These are phyloP conservation scores for Epinotia demarniana DNA, from an alignment of 2,888 invertebrate genomes.

Conservation along the genomic window DNA sequence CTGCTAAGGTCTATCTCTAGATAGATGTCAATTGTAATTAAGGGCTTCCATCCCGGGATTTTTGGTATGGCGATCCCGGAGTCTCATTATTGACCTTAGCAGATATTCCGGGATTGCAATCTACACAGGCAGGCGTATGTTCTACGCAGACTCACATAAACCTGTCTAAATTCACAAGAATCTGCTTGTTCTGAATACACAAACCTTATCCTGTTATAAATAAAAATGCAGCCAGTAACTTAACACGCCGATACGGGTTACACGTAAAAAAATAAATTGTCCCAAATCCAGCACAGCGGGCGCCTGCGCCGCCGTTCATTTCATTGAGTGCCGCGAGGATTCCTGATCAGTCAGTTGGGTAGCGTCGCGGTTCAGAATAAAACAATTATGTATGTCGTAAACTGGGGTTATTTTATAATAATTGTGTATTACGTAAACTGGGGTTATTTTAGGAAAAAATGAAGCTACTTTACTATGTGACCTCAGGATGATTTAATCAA, in stretches of 20 bases:
- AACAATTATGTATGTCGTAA: neutral
- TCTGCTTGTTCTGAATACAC: conserved; percentile 27
- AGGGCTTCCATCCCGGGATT: neutral
- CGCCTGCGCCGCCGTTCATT: conserved; percentile 61
- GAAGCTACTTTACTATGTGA: too few relatives aligned
- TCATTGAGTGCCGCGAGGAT: conserved; percentile 66
- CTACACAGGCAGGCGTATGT: neutral
- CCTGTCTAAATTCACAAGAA: neutral
- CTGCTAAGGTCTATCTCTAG: too few relatives aligned
- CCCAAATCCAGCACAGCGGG: conserved; percentile 42
- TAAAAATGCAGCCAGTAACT: conserved; percentile 33
- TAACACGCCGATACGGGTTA: conserved; percentile 26
- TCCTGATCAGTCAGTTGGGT: conserved; percentile 46
- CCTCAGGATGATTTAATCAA: too few relatives aligned
- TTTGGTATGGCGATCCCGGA: too few relatives aligned
- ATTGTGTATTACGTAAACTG: too few relatives aligned
- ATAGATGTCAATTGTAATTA: too few relatives aligned
- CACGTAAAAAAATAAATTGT: conserved; percentile 41
- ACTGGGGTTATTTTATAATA: too few relatives aligned
- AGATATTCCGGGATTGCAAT: neutral
- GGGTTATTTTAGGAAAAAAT: too few relatives aligned
- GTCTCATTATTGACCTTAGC: too few relatives aligned
- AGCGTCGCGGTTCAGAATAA: conserved; percentile 19
- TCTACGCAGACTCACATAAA: neutral
- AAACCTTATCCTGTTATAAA: conserved; percentile 19